Evolutionary conservation across 2,113 vertebrate species (phyloP).

Genomic region (Merops nubicus): DNA sequence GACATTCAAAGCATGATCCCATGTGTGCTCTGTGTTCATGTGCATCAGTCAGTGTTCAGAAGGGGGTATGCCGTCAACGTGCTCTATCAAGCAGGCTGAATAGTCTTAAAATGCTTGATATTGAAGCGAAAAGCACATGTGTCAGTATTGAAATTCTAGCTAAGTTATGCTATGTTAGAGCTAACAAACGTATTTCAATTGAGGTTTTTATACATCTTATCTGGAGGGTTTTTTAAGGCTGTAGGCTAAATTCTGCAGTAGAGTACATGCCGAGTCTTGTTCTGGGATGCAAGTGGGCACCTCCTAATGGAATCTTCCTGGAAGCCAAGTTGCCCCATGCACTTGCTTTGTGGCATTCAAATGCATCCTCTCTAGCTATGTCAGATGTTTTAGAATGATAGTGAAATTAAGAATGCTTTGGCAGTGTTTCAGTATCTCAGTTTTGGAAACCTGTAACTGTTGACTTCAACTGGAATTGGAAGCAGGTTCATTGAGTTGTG

Average conservation of each 20-base stretch:
- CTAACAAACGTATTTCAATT: neutral
- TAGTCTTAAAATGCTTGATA: neutral
- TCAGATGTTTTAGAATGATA: neutral
- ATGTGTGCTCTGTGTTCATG: fast-evolving
- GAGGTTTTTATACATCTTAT: neutral
- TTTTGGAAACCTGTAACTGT: neutral
- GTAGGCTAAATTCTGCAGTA: neutral
- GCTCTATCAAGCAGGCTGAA: neutral
- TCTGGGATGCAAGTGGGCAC: neutral
- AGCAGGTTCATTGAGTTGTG: neutral
- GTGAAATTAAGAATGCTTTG: neutral
- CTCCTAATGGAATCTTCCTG: neutral
- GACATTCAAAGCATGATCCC: neutral
- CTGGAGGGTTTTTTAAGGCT: neutral
- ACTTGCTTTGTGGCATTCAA: neutral
- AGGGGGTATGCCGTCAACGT: neutral
- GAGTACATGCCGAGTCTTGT: neutral
- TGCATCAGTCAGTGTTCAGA: neutral
- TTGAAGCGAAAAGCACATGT: neutral
- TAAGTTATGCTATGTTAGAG: neutral
- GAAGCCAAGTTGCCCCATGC: neutral
- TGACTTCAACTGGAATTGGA: neutral
- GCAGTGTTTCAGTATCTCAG: neutral
- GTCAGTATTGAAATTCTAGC: neutral
- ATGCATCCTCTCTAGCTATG: neutral